Evolutionary conservation across 2,888 invertebrate genomes (phyloP), one percentile per base, ranked within the genome.

Genomic region (Drosophila rubida): DNA sequence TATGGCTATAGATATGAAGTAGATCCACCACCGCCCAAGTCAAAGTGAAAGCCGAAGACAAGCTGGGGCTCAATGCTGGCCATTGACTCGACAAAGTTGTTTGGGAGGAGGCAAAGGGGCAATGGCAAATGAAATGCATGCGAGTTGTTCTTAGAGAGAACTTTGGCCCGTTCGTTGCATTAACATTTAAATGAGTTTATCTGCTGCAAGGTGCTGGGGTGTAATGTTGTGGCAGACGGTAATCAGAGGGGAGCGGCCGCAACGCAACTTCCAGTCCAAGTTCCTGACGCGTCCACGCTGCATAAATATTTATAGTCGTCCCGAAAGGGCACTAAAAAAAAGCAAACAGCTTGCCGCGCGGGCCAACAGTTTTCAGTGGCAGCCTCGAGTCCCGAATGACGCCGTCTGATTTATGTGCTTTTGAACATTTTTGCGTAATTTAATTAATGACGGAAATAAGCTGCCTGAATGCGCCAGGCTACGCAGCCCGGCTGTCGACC

Each of bases 151-250:
- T 58, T 51, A 64, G 7, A 16, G 45, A 8, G 49, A 79, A 83
- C 72, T 73, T 83, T 72, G 61, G 69, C 64, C 39, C 39, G 2
- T 27, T 32, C 66, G 78, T 71, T 78, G 85, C 78, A 87, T 87
- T 87, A 87, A 84, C 87, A 87, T 87, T 87, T 87, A 87, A 86
- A 87, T 87, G 81, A 85, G 87, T 83, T 85, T 87, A 85, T 87
- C 81, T 85, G 69, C 41, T 23, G 35, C 13, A 14, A 41, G 41
- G 19, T n/a, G 39, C 25, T 39, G 50, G 13, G 35, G 35, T 35
- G 49, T 9, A 14, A 14, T 13, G 14, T 37, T 9, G 41, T 35
- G 53, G 53, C 41, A 61, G 60, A 30, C n/a, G 44, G 22, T 8
- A 53, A 50, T 44, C 42, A 59, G 27, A 59, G 27, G 44, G 11